Percentiles rank a stretch among this genome's conserved stretches.
Conservation (phyloP, 2,888 invertebrate species). For the Helicoverpa assulta region DNA sequence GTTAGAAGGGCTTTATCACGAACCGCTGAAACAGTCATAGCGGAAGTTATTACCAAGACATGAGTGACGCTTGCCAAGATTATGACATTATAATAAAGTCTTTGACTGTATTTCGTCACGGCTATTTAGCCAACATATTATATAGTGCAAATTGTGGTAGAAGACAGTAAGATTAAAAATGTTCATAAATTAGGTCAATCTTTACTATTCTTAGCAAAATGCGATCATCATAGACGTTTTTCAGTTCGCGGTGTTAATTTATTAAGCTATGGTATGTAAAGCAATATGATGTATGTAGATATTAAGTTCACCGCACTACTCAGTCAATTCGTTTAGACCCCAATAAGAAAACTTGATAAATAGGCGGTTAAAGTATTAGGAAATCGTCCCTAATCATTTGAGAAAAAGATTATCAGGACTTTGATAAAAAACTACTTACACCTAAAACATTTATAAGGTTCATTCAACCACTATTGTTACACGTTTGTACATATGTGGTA, state of each 20-base stretch:
- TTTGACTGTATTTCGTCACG: slow-evolving; percentile 66
- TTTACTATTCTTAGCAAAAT: background rate
- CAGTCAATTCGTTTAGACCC: no score
- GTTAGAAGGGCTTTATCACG: slow-evolving; percentile 69
- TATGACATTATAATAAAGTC: slow-evolving; percentile 63
- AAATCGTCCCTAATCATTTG: background rate
- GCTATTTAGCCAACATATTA: slow-evolving; percentile 61
- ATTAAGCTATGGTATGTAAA: no score
- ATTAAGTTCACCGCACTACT: no score
- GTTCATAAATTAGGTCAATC: background rate
- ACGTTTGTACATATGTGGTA: slow-evolving; percentile 67
- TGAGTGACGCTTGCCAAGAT: slow-evolving; percentile 64
- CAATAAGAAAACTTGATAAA: no score
- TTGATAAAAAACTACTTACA: background rate
- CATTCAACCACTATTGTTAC: slow-evolving; percentile 78
- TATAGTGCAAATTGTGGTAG: slow-evolving; percentile 24
- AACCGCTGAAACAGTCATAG: slow-evolving; percentile 70
- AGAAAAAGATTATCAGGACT: background rate
- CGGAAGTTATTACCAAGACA: slow-evolving; percentile 68
- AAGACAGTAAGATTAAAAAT: background rate
- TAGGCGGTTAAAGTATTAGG: background rate
- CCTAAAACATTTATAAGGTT: slow-evolving; percentile 54
- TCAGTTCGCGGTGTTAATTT: no score
- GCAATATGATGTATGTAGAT: no score
- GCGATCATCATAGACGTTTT: no score